Evolutionary conservation across 2,113 vertebrate genomes (phyloP).

Genomic region (Opisthocomus hoazin): DNA sequence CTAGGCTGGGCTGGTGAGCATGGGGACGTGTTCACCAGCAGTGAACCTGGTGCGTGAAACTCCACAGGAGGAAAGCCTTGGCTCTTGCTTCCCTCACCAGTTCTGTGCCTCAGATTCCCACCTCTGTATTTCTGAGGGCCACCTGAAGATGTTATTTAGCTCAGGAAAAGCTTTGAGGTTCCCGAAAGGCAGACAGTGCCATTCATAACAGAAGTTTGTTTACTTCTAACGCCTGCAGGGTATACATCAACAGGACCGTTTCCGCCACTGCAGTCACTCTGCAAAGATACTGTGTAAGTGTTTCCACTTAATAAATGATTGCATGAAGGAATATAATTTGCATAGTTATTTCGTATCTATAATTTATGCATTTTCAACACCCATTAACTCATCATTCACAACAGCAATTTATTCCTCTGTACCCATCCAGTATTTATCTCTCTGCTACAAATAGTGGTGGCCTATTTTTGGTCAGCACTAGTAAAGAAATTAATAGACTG

Average conservation of each 20-base stretch:
- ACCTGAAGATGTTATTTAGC: neutral
- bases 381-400: constrained; percentile 6
- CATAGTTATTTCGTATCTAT: constrained; percentile 23
- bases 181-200: neutral
- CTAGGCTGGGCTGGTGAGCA: neutral
- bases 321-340: constrained; percentile 7
- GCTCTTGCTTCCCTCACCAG: neutral
- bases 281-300: neutral
- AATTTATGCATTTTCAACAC: constrained; percentile 24
- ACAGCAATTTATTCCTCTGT: neutral
- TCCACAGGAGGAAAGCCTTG: neutral
- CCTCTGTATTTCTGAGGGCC: neutral
- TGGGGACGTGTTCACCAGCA: fast-evolving
- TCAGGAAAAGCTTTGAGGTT: neutral
- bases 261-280: neutral
- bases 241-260: neutral
- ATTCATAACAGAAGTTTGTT: neutral
- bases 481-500: neutral
- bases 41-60: neutral
- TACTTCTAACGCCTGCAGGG: neutral
- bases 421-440: neutral
- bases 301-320: constrained; percentile 1
- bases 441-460: neutral
- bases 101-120: neutral
- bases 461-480: neutral